phyloP scores from a whole-genome alignment of 2,797 vertebrate species.

The Microctenopoma lineatum region DNA sequence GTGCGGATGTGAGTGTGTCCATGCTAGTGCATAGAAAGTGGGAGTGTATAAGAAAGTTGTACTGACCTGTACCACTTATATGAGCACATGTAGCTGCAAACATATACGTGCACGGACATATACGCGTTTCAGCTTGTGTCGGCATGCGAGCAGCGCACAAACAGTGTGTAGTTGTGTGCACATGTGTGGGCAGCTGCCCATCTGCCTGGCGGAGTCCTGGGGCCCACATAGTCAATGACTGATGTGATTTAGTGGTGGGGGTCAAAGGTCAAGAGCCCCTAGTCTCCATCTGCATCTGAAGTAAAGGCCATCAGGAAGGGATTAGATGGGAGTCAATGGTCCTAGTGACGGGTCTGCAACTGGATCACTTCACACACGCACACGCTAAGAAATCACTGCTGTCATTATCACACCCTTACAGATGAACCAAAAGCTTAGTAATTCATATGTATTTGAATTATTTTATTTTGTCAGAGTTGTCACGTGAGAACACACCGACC shows the following conservation, averaged over 20 bases:
- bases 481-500: too few relatives aligned
- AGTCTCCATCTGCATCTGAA: conserved; percentile 79
- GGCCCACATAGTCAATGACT: conserved; percentile 57
- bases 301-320: conserved; percentile 78
- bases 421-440: conserved; percentile 1
- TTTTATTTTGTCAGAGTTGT: neutral
- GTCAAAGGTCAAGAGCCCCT: conserved; percentile 79
- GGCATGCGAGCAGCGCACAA: conserved; percentile 4
- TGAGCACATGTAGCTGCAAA: conserved; percentile 11
- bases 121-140: neutral
- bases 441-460: neutral
- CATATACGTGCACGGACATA: conserved; percentile 1
- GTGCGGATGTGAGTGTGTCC: conserved; percentile 12
- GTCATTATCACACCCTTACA: neutral
- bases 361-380: conserved; percentile 25
- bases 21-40: conserved; percentile 14
- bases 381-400: conserved; percentile 9
- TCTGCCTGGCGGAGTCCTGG: conserved; percentile 63
- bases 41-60: conserved; percentile 16
- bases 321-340: conserved; percentile 74
- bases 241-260: conserved; percentile 78
- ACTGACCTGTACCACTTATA: conserved; percentile 18
- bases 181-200: conserved; percentile 55
- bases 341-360: conserved; percentile 68
- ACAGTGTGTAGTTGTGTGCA: conserved; percentile 21